Percentiles rank a stretch among this genome's conserved stretches.
Conservation (phyloP, 1,140 invertebrate species). For the Stenopsyche tienmushanensis region DNA sequence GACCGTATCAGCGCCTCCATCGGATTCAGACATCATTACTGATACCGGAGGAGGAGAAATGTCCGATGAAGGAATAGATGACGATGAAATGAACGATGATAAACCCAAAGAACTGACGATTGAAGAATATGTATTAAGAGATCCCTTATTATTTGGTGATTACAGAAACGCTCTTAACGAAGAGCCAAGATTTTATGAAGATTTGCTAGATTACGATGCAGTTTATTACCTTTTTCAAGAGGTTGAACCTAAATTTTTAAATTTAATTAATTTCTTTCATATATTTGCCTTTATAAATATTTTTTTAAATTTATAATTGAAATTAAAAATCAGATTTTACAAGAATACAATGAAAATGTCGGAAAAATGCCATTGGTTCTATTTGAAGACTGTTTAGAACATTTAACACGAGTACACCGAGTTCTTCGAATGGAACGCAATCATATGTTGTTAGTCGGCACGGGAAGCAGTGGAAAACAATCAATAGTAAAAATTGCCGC, state of each 20-base stretch:
- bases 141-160: constrained; percentile 86
- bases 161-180: constrained; percentile 78
- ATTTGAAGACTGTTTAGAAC: constrained; percentile 88
- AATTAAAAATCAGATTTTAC: constrained; percentile 65
- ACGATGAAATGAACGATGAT: constrained; percentile 47
- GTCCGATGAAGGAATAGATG: constrained; percentile 49
- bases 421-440: constrained; percentile 80
- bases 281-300: background rate
- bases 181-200: constrained; percentile 81
- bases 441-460: constrained; percentile 81
- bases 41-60: constrained; percentile 42
- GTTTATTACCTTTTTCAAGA: constrained; percentile 82
- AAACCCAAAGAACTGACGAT: constrained; percentile 55
- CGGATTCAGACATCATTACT: constrained; percentile 17
- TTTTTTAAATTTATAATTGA: constrained; percentile 6
- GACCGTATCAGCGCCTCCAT: constrained; percentile 9
- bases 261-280: background rate
- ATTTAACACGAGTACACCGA: constrained; percentile 82
- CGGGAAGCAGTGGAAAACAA: constrained; percentile 83
- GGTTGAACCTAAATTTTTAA: constrained; percentile 52
- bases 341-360: constrained; percentile 77
- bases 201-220: constrained; percentile 85
- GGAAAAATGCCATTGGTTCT: constrained; percentile 76
- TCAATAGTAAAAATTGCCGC: constrained; percentile 70
- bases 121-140: constrained; percentile 69